A percentile compares a stretch with the other conserved stretches of the same genome.
Conservation (phyloP, 2,113 vertebrate genomes). For the Microtus montanus region DNA sequence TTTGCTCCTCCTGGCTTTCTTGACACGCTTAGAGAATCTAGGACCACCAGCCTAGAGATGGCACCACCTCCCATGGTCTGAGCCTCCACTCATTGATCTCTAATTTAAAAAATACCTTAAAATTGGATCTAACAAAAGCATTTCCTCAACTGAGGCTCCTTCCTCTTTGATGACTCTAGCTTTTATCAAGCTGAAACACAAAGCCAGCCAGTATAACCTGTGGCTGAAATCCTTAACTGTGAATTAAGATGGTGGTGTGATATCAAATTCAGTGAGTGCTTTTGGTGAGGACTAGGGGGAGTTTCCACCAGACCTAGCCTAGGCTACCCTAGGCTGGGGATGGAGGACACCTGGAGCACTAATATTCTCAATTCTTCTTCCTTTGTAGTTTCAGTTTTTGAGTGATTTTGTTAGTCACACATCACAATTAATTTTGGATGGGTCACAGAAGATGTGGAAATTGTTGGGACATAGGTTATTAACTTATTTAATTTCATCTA, state of each 20-base stretch:
- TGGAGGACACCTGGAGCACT: neutral
- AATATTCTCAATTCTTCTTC: neutral
- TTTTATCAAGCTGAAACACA: constrained; percentile 56
- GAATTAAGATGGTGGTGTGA: constrained; percentile 66
- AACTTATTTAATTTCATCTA: neutral
- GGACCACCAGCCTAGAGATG: too few relatives aligned
- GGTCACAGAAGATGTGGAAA: neutral
- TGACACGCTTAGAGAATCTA: too few relatives aligned
- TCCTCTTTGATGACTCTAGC: neutral
- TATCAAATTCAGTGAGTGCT: constrained; percentile 61
- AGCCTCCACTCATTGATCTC: neutral
- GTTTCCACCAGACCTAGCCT: constrained; percentile 41
- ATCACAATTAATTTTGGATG: constrained; percentile 4
- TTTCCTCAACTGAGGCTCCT: neutral
- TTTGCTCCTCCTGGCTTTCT: too few relatives aligned
- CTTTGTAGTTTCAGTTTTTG: constrained; percentile 27
- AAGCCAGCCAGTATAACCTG: constrained; percentile 63
- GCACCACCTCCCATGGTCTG: too few relatives aligned
- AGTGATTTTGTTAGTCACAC: neutral
- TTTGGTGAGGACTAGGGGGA: constrained; percentile 41
- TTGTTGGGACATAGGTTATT: constrained; percentile 1
- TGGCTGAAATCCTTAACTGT: constrained; percentile 66
- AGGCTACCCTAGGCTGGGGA: constrained; percentile 1
- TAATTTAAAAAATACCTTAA: neutral
- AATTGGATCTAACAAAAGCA: neutral